phyloP scores from a whole-genome alignment of 2,797 vertebrate species.

The Valencia hispanica region DNA sequence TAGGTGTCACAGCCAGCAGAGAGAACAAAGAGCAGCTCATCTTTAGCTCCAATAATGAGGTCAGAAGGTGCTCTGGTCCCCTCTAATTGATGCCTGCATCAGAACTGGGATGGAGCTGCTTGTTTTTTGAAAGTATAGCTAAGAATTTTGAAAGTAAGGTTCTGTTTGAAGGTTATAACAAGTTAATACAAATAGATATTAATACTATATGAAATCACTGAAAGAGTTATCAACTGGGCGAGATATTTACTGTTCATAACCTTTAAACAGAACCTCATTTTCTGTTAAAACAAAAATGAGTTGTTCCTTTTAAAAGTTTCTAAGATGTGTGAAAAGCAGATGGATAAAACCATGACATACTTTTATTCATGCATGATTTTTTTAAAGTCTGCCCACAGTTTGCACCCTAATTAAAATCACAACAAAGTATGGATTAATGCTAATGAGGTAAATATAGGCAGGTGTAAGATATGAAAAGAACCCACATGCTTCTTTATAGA shows the following conservation, averaged over 20 bases:
- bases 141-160: not conserved
- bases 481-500: constrained; percentile 1
- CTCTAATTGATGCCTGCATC: constrained; percentile 51
- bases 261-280: not conserved
- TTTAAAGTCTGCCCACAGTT: not conserved
- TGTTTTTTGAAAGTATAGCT: constrained; percentile 33
- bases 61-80: constrained; percentile 76
- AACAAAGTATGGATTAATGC: constrained; percentile 15
- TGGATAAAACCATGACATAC: constrained; percentile 6
- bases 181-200: too few species aligned
- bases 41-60: constrained; percentile 85
- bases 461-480: constrained; percentile 10
- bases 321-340: constrained; percentile 13
- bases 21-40: constrained; percentile 69
- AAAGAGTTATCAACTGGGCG: not conserved
- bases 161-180: not conserved
- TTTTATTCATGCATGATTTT: constrained; percentile 14
- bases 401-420: constrained; percentile 26
- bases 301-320: constrained; percentile 6
- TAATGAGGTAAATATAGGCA: constrained; percentile 7
- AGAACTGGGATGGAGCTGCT: constrained; percentile 28
- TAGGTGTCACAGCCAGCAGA: constrained; percentile 38
- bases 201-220: not conserved
- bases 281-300: not conserved
- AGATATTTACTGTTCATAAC: not conserved